Evolutionary conservation across 1,140 invertebrate genomes (phyloP), one percentile per base, ranked within the genome.

Genomic region (Aphelinus atriplicis): DNA sequence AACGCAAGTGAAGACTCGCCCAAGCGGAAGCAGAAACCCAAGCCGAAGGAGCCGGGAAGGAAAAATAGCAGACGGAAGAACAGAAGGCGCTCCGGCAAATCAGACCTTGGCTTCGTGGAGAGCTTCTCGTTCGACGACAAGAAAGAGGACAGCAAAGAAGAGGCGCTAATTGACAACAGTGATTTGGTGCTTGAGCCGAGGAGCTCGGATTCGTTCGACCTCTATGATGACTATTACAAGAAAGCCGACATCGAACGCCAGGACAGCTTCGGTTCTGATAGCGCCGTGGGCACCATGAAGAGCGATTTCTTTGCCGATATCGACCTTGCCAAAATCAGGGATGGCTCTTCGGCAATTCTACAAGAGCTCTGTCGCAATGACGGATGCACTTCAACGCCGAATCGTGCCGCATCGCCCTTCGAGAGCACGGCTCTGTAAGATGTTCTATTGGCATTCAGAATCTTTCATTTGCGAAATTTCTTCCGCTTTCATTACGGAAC

Each of bases 201-300:
- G 4, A 68, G 7, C 65, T 77, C 46, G 48, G 67, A 57, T 26
- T 73, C 61, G 5, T 53, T 73, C 70, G 77, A 60, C 53, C 64
- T 9, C 1, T 77, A 66, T 76, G 84, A 86, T 2, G 76, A 77
- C 2, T 86, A 81, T 69, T 86, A 81, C 47, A 84, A 87, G 61
- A 76, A 65, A 2, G 57, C 78, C 42, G 81, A 84, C 70, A 63
- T 87, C 5, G 82, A 81, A 46, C 81, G 86, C 4, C 85, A 87
- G 50, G 85, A 87, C 61, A 87, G 86, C 62, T 88, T 88, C 45
- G 84, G 85, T 50, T 82, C 83, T 0, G 87, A 88, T 45, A 88
- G 86, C 50, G 87, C 87, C 3, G 84, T 88, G 2, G 87, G 87
- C 4, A 88, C 86, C 1, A 88, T 88, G 87, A 86, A 83, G 57